These are phyloP conservation scores for Naja naja DNA, from an alignment of 2,113 vertebrate genomes.

Conservation along the genomic window DNA sequence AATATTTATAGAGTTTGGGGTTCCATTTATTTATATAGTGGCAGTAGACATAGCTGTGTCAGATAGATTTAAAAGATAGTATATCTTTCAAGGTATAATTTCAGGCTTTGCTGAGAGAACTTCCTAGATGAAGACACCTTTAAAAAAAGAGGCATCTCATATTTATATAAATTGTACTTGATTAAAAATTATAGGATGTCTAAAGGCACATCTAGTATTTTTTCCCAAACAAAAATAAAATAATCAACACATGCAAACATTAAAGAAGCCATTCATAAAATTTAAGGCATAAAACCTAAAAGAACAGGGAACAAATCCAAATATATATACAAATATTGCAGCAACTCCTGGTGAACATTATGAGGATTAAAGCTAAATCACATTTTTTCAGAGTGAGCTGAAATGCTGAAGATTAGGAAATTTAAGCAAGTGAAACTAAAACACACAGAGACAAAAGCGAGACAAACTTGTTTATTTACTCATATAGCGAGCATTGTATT, in stretches of 20 bases:
- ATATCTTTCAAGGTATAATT: neutral
- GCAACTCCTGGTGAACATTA: neutral
- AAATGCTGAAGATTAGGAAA: conserved; percentile 6
- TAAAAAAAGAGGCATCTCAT: neutral
- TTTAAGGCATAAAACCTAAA: neutral
- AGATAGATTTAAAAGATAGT: neutral
- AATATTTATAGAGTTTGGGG: neutral
- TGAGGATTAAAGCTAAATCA: neutral
- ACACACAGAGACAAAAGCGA: neutral
- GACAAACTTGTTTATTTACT: neutral
- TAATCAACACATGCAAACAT: neutral
- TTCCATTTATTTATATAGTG: neutral
- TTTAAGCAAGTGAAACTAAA: neutral
- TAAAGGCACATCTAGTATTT: neutral
- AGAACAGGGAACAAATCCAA: neutral
- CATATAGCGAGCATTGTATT: neutral
- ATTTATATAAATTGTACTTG: conserved; percentile 15
- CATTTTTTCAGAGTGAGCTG: neutral
- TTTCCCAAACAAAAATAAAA: neutral
- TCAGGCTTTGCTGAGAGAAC: neutral
- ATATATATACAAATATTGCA: neutral
- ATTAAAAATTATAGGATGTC: conserved; percentile 3
- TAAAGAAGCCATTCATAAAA: neutral
- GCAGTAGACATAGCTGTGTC: rapidly evolving
- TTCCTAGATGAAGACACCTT: neutral